Base-by-base conservation (phyloP, 2,888 invertebrate species). In the Meloe dianella region DNA sequence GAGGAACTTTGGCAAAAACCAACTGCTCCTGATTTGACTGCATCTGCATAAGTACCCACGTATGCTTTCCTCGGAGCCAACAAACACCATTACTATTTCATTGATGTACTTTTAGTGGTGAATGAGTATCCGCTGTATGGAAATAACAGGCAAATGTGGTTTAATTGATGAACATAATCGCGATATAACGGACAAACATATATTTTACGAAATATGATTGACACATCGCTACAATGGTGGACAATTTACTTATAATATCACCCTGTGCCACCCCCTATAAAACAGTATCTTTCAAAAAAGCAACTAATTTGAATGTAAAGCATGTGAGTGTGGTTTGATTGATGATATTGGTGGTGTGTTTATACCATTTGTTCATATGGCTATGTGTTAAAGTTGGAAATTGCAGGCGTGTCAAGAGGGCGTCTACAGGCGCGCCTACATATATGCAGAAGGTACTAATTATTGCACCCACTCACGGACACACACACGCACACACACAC, bases 381-480 rank as follows among this genome's bases (percentile, higher is more conserved):
- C 2, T 47, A 47, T 47, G 47, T 47, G 47, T 51, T 60, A 63
- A 57, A 64, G 62, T 54, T 60, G 54, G 47, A 62, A 68, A 68
- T 63, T 63, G 65, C 65, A 68, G 68, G 68, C 68, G 68, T 68
- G 65, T 35, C 60, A 24, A 57, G 66, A 65, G 65, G 68, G 65
- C 65, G 65, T 62, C 20, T 63, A n/a, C 62, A 38, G 68, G 63
- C 68, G 65, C 68, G 68, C 68, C 68, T 63, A 65, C 65, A 65
- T 65, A 47, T 63, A 63, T 71, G 71, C 69, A 71, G 67, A 67
- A 72, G 68, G 71, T 65, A 70, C 73, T 73, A 71, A 71, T 73
- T 74, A 75, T 72, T 72, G 72, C 73, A 71, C 75, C 75, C 75
- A 73, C 75, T 73, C 74, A 70, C 71, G 68, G 62, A 35, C 12